Base-by-base conservation (phyloP, 2,888 invertebrate genomes). In the Drosophila monieri region DNA sequence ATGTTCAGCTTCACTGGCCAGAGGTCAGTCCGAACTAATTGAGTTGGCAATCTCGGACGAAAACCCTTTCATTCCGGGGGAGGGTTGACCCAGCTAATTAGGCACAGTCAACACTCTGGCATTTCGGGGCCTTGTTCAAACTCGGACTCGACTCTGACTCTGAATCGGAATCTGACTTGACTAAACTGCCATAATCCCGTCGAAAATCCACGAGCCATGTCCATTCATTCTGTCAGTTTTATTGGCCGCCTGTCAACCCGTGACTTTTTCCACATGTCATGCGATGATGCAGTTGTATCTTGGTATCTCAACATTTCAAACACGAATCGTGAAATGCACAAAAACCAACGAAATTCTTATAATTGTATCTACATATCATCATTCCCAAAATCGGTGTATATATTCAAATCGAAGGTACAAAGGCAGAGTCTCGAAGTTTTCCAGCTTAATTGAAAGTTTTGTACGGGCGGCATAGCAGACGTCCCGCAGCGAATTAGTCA, bases 401-500 rank as follows among this genome's bases (percentile, higher is more conserved):
- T 37, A 47, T 14, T 12, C 27, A 30, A 46, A 53, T 25, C 59
- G 8, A 44, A 49, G 59, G 25, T 47, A 66, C 66, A 53, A 66
- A 65, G 39, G 21, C 21, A 12, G 37, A 61, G 37, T 14, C 21
- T 23, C 21, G 21, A 73, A 72, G 58, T 54, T 74, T 86, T 74
- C 71, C 74, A 54, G 65, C 67, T 85, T 83, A 85, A 85, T 88
- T 88, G 88, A 86, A 88, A 83, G 73, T 79, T 80, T 76, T 74
- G 72, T 74, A 69, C 21, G 25, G 41, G 53, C 55, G 41, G 53
- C 55, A 51, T 30, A 41, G 47, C 52, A 65, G 85, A 86, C 88
- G 69, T 84, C 91, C 91, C 88, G 89, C 77, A 85, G 81, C 89
- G 85, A 88, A 90, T 91, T 90, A 90, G 91, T 90, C 90, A 90